A percentile compares a stretch with the other conserved stretches of the same genome.
Conservation (phyloP, 2,888 invertebrate species). For the Cheilosia variabilis region DNA sequence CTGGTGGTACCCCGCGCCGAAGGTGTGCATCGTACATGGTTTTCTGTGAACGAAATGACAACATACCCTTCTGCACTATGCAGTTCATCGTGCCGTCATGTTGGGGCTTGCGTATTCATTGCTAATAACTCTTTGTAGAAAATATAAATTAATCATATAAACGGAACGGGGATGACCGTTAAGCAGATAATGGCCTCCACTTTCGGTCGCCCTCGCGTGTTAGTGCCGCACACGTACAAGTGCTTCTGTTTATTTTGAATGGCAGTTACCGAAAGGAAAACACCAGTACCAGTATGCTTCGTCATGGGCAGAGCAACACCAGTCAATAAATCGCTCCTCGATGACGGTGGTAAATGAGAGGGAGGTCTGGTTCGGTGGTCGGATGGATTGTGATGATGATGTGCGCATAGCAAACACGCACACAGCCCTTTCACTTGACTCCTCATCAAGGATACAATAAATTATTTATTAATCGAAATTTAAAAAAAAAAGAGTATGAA, state of each 20-base stretch:
- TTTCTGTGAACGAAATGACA: slow-evolving; percentile 31
- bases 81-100: slow-evolving; percentile 13
- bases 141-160: slow-evolving; percentile 74
- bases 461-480: slow-evolving; percentile 72
- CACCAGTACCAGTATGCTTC: slow-evolving; percentile 31
- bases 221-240: not conserved
- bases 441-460: slow-evolving; percentile 69
- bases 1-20: not conserved
- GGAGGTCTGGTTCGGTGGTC: slow-evolving; percentile 12
- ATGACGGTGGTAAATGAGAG: slow-evolving; percentile 22
- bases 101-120: slow-evolving; percentile 44
- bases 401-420: slow-evolving; percentile 20
- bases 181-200: slow-evolving; percentile 69
- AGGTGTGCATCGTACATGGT: slow-evolving; percentile 8
- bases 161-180: slow-evolving; percentile 69
- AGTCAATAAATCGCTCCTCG: slow-evolving; percentile 70
- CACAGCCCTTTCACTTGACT: slow-evolving; percentile 38
- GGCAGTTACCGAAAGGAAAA: slow-evolving; percentile 36
- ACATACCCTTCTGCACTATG: slow-evolving; percentile 10
- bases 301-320: slow-evolving; percentile 39
- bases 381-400: not conserved
- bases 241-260: slow-evolving; percentile 50
- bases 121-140: slow-evolving; percentile 71
- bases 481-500: slow-evolving; percentile 43
- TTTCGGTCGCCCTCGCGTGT: slow-evolving; percentile 24